Base-by-base conservation (phyloP, 2,888 invertebrate species). In the Magallana nippona region DNA sequence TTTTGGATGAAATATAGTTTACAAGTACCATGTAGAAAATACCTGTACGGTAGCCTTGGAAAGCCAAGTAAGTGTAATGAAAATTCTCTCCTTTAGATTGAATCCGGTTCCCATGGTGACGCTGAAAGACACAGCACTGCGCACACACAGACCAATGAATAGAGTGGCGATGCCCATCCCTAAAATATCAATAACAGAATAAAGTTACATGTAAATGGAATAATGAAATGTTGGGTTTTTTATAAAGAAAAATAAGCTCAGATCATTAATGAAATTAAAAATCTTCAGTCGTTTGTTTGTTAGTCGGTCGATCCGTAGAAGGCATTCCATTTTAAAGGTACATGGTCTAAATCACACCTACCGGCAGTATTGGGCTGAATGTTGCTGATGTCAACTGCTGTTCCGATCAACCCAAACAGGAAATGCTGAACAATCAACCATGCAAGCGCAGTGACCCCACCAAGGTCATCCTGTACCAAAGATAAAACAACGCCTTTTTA, bases 361-460 rank as follows among this genome's bases (percentile, higher is more conserved):
- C 94, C 97, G 96, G 89, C 95, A 58, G 91, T 92, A 82, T 87
- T 84, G 8, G 85, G 86, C 55, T 92, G 86, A 19, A 94, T 91
- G 22, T 90, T 93, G 11, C 91, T 93, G 83, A 90, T 86, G 62
- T 88, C 97, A 85, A 99, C 96, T 94, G 98, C 97, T 11, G 98
- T 96, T 1, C 98, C 98, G n/a, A 98, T 99, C 19, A 98, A 95
- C 0, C 97, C 97, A 93, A 99, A 99, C 10, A 99, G 95, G 93
- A 98, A 97, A 0, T 98, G 98, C 94, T 99, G 98, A 93, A 98
- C 97, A 88, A 98, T 96, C 96, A 97, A 97, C 98, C 98, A 98
- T 94, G 98, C 96, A 86, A 97, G 96, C 94, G 97, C 97, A 92
- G 98, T 97, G 10, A 97, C 96, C 0, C 97, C 97, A 0, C 97